These are phyloP conservation scores for Parnassius mnemosyne DNA, from an alignment of 2,888 invertebrate genomes.

Conservation along the genomic window DNA sequence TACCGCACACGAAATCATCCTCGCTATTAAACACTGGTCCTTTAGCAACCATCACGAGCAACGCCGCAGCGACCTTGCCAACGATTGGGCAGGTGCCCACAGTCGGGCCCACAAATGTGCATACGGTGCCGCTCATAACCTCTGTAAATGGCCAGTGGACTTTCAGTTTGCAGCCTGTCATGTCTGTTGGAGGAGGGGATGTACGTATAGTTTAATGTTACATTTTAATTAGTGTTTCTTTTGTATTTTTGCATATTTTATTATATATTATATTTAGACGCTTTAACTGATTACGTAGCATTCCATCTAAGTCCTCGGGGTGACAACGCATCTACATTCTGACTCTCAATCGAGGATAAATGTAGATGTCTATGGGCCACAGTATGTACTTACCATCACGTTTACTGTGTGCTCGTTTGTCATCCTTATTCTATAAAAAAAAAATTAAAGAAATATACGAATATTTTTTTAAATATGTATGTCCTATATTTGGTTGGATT, in stretches of 20 bases:
- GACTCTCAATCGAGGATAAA: too few relatives aligned
- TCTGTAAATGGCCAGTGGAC: slow-evolving; percentile 75
- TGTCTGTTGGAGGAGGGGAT: slow-evolving; percentile 68
- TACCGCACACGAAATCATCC: slow-evolving; percentile 38
- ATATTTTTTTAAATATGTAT: too few relatives aligned
- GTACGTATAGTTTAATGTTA: slow-evolving; percentile 43
- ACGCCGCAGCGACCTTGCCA: slow-evolving; percentile 28
- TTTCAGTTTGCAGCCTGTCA: slow-evolving; percentile 69
- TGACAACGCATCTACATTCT: too few relatives aligned
- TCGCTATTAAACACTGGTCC: slow-evolving; percentile 28
- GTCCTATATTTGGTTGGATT: too few relatives aligned
- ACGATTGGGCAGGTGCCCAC: slow-evolving; percentile 33
- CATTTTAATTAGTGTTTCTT: slow-evolving; percentile 7
- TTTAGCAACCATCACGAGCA: slow-evolving; percentile 24
- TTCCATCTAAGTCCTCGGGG: too few relatives aligned
- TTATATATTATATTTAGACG: not conserved
- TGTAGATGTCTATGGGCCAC: too few relatives aligned
- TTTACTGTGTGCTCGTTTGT: too few relatives aligned
- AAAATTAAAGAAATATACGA: not conserved
- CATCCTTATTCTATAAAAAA: too few relatives aligned
- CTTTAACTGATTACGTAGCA: too few relatives aligned
- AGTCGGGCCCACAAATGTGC: slow-evolving; percentile 52
- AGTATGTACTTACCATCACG: too few relatives aligned
- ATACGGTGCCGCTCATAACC: slow-evolving; percentile 67
- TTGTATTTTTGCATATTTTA: not conserved